Base-by-base conservation (phyloP, 2,888 invertebrate genomes). In the Drosophila neutralis region DNA sequence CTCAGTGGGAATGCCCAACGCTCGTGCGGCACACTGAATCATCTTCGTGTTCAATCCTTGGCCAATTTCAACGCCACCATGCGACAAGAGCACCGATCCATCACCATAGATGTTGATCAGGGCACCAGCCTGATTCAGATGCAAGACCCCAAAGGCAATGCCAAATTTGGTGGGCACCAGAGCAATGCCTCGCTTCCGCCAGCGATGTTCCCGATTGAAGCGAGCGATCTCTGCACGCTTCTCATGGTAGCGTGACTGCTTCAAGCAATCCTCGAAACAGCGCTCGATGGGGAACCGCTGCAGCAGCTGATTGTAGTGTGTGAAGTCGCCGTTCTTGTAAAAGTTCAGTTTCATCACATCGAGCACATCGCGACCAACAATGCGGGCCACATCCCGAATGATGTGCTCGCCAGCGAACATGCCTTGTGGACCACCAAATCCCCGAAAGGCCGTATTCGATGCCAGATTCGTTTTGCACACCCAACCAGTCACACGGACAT, bases 21-120 rank as follows among this genome's bases (percentile, higher is more conserved):
- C 94, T 73, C 96, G 94, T 52, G 97, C 96, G 5, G 97, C 97
- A 15, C 98, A 96, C 95, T 98, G 98, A 62, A 98, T 96, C 96
- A 98, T 98, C 94, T 99, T 99, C 0, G 98, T 99, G 91, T 98
- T 97, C 6, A 99, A 94, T 2, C 99, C 99, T 94, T 99, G 99
- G 0, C 99, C 99, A 96, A 99, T 98, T 94, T 99, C 99, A 11
- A 97, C 96, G n/a, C 98, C 98, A 38, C 98, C 98, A 91, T 98
- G 98, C 0, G 96, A 95, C 24, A 99, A 87, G 15, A 98, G 94
- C 4, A 99, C 97, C 0, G 98, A 97, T 1, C 98, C 98, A 92
- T 97, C 97, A 0, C 94, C 94, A 91, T 98, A 98, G n/a, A 98
- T 94, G 49, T 97, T 95, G 2, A 99, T 94, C 62, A 99, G 93